Evolutionary conservation across 2,888 invertebrate genomes (phyloP).

Genomic region (Phania funesta): DNA sequence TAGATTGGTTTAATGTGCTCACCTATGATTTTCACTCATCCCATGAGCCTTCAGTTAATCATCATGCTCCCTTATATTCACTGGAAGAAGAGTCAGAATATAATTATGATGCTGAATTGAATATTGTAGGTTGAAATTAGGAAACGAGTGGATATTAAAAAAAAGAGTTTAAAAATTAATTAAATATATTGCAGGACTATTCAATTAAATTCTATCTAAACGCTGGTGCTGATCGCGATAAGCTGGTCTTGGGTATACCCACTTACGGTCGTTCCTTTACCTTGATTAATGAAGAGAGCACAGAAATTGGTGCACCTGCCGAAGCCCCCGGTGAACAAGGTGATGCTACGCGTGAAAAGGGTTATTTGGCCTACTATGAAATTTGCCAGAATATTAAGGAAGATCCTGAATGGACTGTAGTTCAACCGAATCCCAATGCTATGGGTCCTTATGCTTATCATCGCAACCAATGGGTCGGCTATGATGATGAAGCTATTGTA

Average conservation of each 20-base stretch:
- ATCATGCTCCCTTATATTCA: constrained; percentile 92
- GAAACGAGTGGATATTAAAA: not conserved
- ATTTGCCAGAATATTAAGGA: constrained; percentile 91
- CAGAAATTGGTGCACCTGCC: constrained; percentile 92
- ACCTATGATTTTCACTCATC: constrained; percentile 97
- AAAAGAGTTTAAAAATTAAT: not conserved
- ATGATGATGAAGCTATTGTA: constrained; percentile 92
- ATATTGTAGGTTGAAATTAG: constrained; percentile 86
- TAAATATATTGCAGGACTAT: constrained; percentile 84
- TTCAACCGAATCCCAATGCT: constrained; percentile 88
- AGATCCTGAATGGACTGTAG: constrained; percentile 89
- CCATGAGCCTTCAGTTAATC: constrained; percentile 94
- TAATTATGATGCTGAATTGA: constrained; percentile 92
- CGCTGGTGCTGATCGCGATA: constrained; percentile 88
- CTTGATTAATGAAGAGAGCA: constrained; percentile 90
- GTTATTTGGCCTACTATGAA: constrained; percentile 96
- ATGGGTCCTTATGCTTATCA: constrained; percentile 95
- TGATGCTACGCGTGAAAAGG: constrained; percentile 94
- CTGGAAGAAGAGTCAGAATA: constrained; percentile 90
- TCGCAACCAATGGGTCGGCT: constrained; percentile 96
- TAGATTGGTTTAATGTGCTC: constrained; percentile 95
- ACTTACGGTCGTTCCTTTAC: constrained; percentile 95
- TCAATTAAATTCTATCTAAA: constrained; percentile 91
- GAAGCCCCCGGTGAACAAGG: constrained; percentile 96
- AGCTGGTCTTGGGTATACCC: constrained; percentile 92